Conservation (phyloP, 1,140 invertebrate species). For the Halotydeus destructor region DNA sequence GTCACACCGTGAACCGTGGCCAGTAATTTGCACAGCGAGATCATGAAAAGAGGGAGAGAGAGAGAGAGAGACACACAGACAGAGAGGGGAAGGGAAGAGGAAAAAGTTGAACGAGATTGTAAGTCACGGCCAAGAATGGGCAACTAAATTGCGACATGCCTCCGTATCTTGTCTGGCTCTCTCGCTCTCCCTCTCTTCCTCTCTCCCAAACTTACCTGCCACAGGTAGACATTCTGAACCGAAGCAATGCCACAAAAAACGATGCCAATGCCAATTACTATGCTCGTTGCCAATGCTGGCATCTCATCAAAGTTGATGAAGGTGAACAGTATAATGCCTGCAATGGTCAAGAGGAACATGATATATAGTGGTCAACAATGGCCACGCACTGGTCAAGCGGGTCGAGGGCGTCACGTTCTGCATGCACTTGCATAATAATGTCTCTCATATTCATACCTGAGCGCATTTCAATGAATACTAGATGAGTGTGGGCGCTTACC, state of each 20-base stretch:
- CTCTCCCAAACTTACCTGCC: constrained; percentile 46
- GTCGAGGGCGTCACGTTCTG: not conserved
- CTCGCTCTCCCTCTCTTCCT: too few species aligned
- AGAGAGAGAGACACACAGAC: not conserved
- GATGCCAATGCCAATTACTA: constrained; percentile 66
- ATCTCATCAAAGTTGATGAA: constrained; percentile 78
- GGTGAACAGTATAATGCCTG: constrained; percentile 74
- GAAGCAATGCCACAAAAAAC: constrained; percentile 75
- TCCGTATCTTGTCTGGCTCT: constrained; percentile 8
- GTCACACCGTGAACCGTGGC: too few species aligned
- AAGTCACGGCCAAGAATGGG: not conserved
- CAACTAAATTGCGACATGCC: not conserved
- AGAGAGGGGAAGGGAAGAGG: not conserved
- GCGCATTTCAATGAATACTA: not conserved
- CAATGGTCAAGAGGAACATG: constrained; percentile 20
- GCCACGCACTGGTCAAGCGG: too few species aligned
- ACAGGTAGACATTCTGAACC: constrained; percentile 81
- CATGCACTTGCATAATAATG: not conserved
- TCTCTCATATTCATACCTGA: not conserved
- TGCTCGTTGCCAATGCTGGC: constrained; percentile 65
- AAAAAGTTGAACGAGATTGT: not conserved
- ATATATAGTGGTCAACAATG: constrained; percentile 1
- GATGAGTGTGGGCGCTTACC: constrained; percentile 33
- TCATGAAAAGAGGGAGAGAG: not conserved
- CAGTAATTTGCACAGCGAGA: too few species aligned